phyloP scores from a whole-genome alignment of 2,113 vertebrate genomes.

The Myiagra hebetior region DNA sequence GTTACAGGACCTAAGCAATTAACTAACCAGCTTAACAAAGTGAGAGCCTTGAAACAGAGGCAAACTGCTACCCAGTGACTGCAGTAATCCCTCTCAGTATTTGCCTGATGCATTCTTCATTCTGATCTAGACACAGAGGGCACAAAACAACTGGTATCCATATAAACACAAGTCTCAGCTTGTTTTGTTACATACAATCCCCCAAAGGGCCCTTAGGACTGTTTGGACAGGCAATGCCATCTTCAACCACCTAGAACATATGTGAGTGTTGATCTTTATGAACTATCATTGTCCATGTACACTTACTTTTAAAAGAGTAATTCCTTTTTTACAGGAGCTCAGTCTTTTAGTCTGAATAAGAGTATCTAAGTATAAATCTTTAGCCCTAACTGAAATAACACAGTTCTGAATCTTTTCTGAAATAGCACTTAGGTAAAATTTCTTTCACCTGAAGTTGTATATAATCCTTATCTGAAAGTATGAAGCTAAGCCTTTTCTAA shows the following conservation, averaged over 20 bases:
- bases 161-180: accelerated
- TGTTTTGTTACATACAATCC: not conserved
- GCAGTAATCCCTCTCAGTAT: not conserved
- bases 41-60: not conserved
- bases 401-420: not conserved
- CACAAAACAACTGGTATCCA: not conserved
- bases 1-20: not conserved
- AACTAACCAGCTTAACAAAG: not conserved
- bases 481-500: not conserved
- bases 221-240: not conserved
- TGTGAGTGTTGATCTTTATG: not conserved
- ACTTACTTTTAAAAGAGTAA: not conserved
- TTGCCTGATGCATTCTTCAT: not conserved
- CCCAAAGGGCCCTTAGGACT: not conserved
- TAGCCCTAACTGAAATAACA: not conserved
- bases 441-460: not conserved
- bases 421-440: not conserved
- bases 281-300: not conserved
- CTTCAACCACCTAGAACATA: not conserved
- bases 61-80: not conserved
- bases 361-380: not conserved
- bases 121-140: not conserved
- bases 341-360: not conserved
- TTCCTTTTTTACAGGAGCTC: not conserved
- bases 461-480: not conserved